Evolutionary conservation across 2,797 vertebrate species (phyloP).

Genomic region (Siniperca undulata): DNA sequence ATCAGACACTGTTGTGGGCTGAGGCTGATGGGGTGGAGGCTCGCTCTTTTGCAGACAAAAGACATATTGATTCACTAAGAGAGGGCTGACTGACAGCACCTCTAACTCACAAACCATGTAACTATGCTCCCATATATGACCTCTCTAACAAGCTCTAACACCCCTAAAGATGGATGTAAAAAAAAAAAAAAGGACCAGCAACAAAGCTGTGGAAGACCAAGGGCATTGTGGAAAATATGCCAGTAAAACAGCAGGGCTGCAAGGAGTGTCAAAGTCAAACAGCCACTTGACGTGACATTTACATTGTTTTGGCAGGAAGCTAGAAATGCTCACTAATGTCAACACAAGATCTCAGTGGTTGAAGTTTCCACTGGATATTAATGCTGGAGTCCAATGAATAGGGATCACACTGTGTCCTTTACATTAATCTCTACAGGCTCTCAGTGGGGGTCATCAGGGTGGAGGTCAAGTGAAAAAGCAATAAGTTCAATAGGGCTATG

Average conservation of each 20-base stretch:
- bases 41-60: conserved; percentile 65
- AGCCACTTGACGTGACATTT: conserved; percentile 31
- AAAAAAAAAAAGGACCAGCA: not conserved
- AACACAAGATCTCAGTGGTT: conserved; percentile 23
- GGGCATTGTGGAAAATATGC: conserved; percentile 54
- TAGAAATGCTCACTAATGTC: conserved; percentile 30
- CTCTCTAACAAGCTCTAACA: conserved; percentile 30
- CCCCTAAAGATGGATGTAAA: conserved; percentile 10
- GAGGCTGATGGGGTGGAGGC: conserved; percentile 36
- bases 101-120: conserved; percentile 31
- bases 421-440: conserved; percentile 26
- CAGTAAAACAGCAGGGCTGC: conserved; percentile 32
- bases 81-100: conserved; percentile 49
- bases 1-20: conserved; percentile 32
- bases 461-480: conserved; percentile 52
- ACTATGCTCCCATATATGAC: conserved; percentile 9
- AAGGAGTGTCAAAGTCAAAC: conserved; percentile 38
- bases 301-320: conserved; percentile 42
- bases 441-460: conserved; percentile 32
- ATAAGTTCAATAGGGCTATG: conserved; percentile 27
- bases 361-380: conserved; percentile 16
- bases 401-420: conserved; percentile 31
- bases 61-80: conserved; percentile 60
- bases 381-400: conserved; percentile 14
- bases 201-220: conserved; percentile 24